phyloP scores from a whole-genome alignment of 2,888 invertebrate species.

The Salticus scenicus region DNA sequence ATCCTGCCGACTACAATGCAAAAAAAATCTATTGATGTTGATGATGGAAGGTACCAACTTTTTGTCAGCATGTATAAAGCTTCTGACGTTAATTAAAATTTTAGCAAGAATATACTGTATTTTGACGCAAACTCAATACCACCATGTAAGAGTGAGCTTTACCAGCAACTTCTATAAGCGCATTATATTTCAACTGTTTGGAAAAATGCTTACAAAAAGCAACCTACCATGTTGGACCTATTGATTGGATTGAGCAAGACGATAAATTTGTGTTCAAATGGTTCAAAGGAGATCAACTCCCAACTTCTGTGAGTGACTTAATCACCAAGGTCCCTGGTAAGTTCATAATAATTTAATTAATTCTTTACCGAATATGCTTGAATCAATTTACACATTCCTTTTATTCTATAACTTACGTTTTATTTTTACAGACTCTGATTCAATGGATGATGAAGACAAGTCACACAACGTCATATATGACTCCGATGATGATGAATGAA shows the following conservation, averaged over 20 bases:
- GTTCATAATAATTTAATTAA: background rate
- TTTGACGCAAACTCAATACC: constrained; percentile 5
- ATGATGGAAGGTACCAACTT: background rate
- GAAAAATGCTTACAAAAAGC: background rate
- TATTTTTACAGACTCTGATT: no score
- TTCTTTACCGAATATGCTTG: no score
- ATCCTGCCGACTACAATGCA: background rate
- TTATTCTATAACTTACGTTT: no score
- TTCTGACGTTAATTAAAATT: background rate
- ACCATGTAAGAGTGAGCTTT: background rate
- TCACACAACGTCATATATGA: no score
- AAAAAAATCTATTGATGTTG: background rate
- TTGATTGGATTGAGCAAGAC: constrained; percentile 2
- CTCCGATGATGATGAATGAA: no score
- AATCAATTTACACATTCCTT: no score
- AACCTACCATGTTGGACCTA: background rate
- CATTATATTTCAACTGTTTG: constrained; percentile 1
- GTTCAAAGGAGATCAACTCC: background rate
- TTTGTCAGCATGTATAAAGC: background rate
- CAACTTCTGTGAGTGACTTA: background rate
- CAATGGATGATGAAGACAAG: no score
- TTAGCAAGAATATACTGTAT: background rate
- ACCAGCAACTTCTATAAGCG: background rate
- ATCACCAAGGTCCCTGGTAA: background rate
- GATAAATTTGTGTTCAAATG: background rate